Conservation (phyloP, 2,888 invertebrate genomes). For the Amblyjoppa fuscipennis region DNA sequence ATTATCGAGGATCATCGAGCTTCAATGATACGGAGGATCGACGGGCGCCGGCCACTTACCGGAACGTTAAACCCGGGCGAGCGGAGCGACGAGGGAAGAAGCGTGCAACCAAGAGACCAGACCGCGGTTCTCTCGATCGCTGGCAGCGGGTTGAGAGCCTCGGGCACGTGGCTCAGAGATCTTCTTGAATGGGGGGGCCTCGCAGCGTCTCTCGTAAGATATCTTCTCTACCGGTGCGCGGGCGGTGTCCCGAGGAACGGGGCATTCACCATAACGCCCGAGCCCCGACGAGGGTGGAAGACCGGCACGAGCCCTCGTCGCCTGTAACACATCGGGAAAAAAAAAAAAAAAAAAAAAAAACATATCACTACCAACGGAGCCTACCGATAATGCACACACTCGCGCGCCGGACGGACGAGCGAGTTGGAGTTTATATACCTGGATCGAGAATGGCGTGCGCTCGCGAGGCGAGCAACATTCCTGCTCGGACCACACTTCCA, state of each 20-base stretch:
- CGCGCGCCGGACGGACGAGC: background rate
- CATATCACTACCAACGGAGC: conserved; percentile 54
- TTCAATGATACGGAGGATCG: conserved; percentile 57
- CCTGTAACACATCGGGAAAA: conserved; percentile 59
- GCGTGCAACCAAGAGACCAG: conserved; percentile 4
- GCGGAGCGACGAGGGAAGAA: conserved; percentile 9
- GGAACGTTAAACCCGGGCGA: conserved; percentile 25
- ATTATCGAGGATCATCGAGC: conserved; percentile 60
- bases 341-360: conserved; percentile 26
- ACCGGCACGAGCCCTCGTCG: conserved; percentile 69
- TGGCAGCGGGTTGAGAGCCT: conserved; percentile 79
- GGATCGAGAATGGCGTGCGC: conserved; percentile 71
- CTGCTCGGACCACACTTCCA: conserved; percentile 79
- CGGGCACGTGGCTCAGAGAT: conserved; percentile 81
- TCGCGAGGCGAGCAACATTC: conserved; percentile 84
- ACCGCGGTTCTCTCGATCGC: conserved; percentile 40
- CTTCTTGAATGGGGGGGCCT: conserved; percentile 81
- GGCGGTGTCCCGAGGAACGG: conserved; percentile 62
- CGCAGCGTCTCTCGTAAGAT: conserved; percentile 48
- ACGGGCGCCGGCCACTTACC: conserved; percentile 58
- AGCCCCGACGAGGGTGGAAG: conserved; percentile 61
- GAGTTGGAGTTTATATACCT: conserved; percentile 48
- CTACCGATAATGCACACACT: conserved; percentile 57
- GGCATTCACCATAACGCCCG: conserved; percentile 74
- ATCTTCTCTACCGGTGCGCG: background rate